A percentile compares a stretch with the other conserved stretches of the same genome.
phyloP scores from a whole-genome alignment of 2,797 vertebrate species.

The Centroberyx gerrardi region DNA sequence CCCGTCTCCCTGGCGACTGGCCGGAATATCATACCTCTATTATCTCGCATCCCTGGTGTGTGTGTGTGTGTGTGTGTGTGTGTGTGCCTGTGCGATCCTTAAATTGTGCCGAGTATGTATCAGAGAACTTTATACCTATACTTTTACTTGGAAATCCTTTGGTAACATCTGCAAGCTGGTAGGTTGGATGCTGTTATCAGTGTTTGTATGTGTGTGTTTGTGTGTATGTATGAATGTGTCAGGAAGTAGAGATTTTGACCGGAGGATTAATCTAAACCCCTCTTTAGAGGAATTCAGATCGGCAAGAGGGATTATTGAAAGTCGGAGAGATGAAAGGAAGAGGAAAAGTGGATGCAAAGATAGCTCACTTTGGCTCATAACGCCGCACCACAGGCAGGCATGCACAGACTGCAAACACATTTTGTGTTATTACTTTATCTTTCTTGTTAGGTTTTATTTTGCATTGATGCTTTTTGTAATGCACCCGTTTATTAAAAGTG shows the following conservation, averaged over 20 bases:
- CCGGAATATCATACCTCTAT: constrained; percentile 68
- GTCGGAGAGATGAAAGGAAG: constrained; percentile 65
- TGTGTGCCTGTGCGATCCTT: constrained; percentile 29
- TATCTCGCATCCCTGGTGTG: constrained; percentile 62
- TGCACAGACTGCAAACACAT: constrained; percentile 57
- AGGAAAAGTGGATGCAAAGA: constrained; percentile 45
- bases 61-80: constrained; percentile 34
- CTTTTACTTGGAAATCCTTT: constrained; percentile 33
- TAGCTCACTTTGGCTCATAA: constrained; percentile 56
- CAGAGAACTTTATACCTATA: constrained; percentile 43
- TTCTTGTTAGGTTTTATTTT: constrained; percentile 59
- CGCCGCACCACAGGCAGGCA: constrained; percentile 53
- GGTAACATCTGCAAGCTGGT: constrained; percentile 28
- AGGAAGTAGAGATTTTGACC: constrained; percentile 66
- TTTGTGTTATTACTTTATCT: constrained; percentile 53
- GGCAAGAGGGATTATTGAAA: constrained; percentile 72
- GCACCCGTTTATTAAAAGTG: too few species aligned
- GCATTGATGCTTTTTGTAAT: constrained; percentile 33
- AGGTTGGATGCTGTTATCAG: background rate
- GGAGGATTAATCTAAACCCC: constrained; percentile 67
- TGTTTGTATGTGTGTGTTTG: background rate
- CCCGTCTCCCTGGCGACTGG: constrained; percentile 59
- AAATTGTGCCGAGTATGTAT: constrained; percentile 45
- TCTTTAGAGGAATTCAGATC: constrained; percentile 69
- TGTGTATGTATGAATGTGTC: constrained; percentile 43